Conservation (phyloP, 92 coral and sea anemone genomes). For the Porites cylindrica region DNA sequence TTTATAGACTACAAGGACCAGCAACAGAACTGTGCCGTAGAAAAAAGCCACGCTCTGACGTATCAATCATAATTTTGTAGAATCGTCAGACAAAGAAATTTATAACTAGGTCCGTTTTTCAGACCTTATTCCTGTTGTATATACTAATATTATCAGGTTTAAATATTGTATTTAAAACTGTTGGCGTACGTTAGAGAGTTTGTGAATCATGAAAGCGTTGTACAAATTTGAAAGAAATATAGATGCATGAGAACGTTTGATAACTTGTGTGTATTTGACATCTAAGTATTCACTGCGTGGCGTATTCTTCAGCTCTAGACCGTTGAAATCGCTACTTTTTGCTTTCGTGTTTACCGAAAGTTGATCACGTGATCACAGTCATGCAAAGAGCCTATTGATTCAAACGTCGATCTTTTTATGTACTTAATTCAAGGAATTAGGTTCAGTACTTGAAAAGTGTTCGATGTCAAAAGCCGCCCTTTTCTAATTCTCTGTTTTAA, state of each 20-base stretch:
- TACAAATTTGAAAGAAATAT: slow-evolving; percentile 35
- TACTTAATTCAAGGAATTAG: too few species aligned
- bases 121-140: slow-evolving; percentile 1
- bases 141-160: slow-evolving; percentile 17
- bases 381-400: too few species aligned
- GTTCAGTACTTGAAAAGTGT: too few species aligned
- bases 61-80: background rate
- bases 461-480: too few species aligned
- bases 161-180: slow-evolving; percentile 46
- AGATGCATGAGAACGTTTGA: background rate
- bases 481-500: too few species aligned
- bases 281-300: too few species aligned
- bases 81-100: background rate
- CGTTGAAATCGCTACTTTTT: too few species aligned
- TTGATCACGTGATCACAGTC: too few species aligned
- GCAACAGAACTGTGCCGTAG: background rate
- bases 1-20: background rate
- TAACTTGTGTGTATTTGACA: background rate
- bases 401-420: too few species aligned
- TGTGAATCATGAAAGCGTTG: slow-evolving; percentile 42
- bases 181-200: slow-evolving; percentile 28
- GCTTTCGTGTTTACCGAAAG: too few species aligned
- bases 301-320: too few species aligned
- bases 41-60: background rate
- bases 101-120: background rate